Evolutionary conservation across 2,888 invertebrate genomes (phyloP).

Genomic region (Heteromurus nitidus): DNA sequence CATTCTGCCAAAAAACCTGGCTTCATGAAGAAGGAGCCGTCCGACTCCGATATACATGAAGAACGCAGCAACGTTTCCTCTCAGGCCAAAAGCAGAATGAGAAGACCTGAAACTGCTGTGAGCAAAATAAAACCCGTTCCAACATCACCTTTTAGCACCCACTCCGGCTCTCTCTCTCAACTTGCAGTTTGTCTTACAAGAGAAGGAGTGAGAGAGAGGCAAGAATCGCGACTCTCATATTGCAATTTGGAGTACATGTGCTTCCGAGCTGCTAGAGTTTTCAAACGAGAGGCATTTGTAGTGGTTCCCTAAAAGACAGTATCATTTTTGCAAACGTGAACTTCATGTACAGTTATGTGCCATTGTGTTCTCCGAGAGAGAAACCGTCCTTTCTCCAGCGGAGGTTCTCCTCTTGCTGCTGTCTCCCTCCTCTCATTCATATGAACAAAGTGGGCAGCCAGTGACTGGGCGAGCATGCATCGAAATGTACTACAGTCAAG

Average conservation of each 20-base stretch:
- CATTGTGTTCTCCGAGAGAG: too few relatives aligned
- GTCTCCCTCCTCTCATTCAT: background rate
- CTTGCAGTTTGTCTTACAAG: too few relatives aligned
- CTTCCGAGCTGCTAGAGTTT: conserved; percentile 17
- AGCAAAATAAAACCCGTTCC: conserved; percentile 21
- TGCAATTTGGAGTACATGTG: conserved; percentile 26
- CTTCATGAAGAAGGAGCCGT: conserved; percentile 37
- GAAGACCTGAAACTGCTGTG: conserved; percentile 54
- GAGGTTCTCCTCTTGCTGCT: too few relatives aligned
- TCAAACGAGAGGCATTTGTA: background rate
- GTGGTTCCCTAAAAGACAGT: conserved; percentile 14
- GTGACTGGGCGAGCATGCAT: too few relatives aligned
- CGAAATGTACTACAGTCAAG: background rate
- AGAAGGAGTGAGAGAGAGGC: too few relatives aligned
- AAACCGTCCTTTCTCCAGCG: background rate
- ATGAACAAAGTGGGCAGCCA: too few relatives aligned
- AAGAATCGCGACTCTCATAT: conserved; percentile 30
- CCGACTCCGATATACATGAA: conserved; percentile 10
- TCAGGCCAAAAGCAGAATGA: conserved; percentile 52
- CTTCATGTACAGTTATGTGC: conserved; percentile 21
- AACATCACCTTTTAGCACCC: conserved; percentile 15
- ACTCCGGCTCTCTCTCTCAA: too few relatives aligned
- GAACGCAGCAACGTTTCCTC: conserved; percentile 19
- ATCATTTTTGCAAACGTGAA: conserved; percentile 45
- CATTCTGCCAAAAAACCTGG: conserved; percentile 68